These are phyloP conservation scores for Drosophila lutescens DNA, from an alignment of 2,888 invertebrate genomes.

Conservation along the genomic window DNA sequence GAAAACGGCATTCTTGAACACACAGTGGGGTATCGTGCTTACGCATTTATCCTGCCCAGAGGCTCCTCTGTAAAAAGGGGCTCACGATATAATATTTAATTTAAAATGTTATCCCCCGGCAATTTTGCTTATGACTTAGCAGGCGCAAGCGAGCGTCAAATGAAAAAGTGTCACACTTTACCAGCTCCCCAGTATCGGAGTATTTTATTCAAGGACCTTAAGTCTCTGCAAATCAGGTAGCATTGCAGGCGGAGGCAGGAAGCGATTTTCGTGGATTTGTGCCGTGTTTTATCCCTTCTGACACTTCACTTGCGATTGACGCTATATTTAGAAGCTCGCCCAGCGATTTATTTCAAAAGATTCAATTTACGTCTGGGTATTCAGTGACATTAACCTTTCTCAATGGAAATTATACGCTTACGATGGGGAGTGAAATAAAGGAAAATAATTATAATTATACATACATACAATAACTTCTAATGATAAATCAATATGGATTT, in stretches of 20 bases:
- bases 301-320: constrained; percentile 8
- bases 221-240: constrained; percentile 32
- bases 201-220: constrained; percentile 19
- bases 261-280: constrained; percentile 32
- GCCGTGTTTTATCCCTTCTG: constrained; percentile 1
- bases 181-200: constrained; percentile 3
- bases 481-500: too few relatives aligned
- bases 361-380: not conserved
- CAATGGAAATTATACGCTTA: not conserved
- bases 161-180: constrained; percentile 41
- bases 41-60: constrained; percentile 49
- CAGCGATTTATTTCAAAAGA: not conserved
- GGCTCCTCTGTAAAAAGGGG: constrained; percentile 41
- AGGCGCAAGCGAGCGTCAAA: constrained; percentile 41
- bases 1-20: constrained; percentile 3
- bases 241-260: constrained; percentile 21
- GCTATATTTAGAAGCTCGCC: not conserved
- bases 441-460: too few relatives aligned
- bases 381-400: not conserved
- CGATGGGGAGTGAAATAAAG: too few relatives aligned
- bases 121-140: constrained; percentile 45
- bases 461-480: too few relatives aligned
- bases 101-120: constrained; percentile 60
- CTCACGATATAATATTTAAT: constrained; percentile 61
- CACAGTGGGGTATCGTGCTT: constrained; percentile 41